These are phyloP conservation scores for Tapirus terrestris DNA, from an alignment of 2,113 vertebrate species.

Conservation along the genomic window DNA sequence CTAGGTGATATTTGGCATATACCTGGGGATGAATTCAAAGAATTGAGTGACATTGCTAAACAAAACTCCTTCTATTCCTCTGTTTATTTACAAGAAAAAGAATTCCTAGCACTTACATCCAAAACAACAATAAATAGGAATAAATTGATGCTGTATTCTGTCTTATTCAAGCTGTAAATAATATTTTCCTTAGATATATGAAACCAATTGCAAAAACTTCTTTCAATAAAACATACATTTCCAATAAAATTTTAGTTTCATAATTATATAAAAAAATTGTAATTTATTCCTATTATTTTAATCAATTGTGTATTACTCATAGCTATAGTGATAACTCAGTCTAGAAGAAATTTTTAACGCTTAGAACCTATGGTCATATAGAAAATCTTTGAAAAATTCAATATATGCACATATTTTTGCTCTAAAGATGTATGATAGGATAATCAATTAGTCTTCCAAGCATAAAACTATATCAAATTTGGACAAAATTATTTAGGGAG, in stretches of 20 bases:
- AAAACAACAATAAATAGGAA: slow-evolving; percentile 30
- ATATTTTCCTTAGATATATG: neutral
- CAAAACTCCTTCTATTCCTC: neutral
- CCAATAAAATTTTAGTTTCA: neutral
- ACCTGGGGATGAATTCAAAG: slow-evolving; percentile 2
- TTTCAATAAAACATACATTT: neutral
- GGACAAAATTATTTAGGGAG: neutral
- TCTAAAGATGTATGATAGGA: slow-evolving; percentile 3
- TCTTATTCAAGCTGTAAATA: neutral
- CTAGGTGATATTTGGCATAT: neutral
- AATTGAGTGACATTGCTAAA: neutral
- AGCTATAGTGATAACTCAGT: neutral
- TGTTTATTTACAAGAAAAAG: neutral
- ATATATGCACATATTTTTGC: slow-evolving; percentile 7
- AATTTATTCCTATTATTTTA: neutral
- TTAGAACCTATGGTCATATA: slow-evolving; percentile 1
- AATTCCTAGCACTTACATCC: neutral
- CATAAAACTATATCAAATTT: slow-evolving; percentile 41
- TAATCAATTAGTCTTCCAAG: slow-evolving; percentile 21
- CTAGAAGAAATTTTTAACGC: slow-evolving; percentile 4
- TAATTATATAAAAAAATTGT: slow-evolving; percentile 2
- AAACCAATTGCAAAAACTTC: neutral
- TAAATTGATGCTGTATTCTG: neutral
- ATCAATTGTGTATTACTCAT: neutral
- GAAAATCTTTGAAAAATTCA: slow-evolving; percentile 49